Evolutionary conservation across 2,797 vertebrate species (phyloP), one percentile per base, ranked within the genome.

Genomic region (Megaceryle alcyon): DNA sequence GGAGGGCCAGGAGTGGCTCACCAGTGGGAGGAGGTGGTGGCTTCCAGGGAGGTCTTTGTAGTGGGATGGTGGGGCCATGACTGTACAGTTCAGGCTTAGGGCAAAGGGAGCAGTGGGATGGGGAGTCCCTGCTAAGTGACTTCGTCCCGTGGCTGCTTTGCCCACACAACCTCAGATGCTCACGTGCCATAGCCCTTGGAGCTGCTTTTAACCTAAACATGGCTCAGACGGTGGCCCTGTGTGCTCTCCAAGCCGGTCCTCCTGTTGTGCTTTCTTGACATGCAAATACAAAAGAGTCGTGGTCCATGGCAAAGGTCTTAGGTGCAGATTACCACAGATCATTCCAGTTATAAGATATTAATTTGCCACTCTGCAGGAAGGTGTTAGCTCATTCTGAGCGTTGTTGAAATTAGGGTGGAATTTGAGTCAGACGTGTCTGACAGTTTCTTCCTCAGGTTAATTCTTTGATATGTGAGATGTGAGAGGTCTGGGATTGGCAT

Each of bases 401-500:
- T 21, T 63, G 61, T 61, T 86, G 85, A 86, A 82, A 68, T 75
- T 46, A 56, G 77, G 76, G 46, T 79, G 82, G 90, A 68, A 90
- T 83, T 72, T 54, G 63, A 94, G 59, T 88, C 72, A 54, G 90
- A 17, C 76, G 65, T 51, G 70, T 86, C 88, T 81, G 80, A 35
- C 80, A 65, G 80, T 71, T 96, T 86, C 49, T 70, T 92, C 72
- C 82, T 60, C 73, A 81, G 90, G 77, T 96, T 96, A 91, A 88
- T 88, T 84, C 88, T 79, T 91, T 9, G 0, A 15, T 49, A 28
- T 1, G 2, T 33, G 84, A 91, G 64, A 82, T 78, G 85, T 87
- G 70, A 94, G 91, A 96, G 91, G 59, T 72, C 86, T 89, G 92
- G 78, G 86, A 70, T 81, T 93, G 31, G 70, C 20, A 84, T 92